These are phyloP conservation scores for Peromyscus californicus DNA, from an alignment of 2,113 vertebrate genomes.

Conservation along the genomic window DNA sequence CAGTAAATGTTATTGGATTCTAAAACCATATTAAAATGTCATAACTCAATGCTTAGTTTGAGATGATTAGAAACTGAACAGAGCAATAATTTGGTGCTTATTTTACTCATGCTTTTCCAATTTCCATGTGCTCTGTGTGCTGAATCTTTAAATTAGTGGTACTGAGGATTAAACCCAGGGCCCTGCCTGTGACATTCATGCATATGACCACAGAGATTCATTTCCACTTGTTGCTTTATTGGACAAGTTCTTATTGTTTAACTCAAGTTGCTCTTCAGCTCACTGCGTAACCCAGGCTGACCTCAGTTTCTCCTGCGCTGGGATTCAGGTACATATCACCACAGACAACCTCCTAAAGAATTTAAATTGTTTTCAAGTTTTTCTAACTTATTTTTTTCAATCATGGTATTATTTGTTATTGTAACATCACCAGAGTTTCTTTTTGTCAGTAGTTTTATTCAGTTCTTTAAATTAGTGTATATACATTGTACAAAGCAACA, in stretches of 20 bases:
- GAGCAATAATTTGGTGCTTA: neutral
- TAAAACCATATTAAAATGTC: conserved; percentile 12
- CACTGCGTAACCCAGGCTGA: neutral
- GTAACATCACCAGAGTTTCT: neutral
- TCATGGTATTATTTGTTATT: neutral
- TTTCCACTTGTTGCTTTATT: neutral
- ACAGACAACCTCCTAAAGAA: neutral
- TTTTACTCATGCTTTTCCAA: neutral
- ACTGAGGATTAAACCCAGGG: neutral
- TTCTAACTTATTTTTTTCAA: conserved; percentile 5
- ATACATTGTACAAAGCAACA: neutral
- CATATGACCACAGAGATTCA: neutral
- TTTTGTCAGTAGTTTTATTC: neutral
- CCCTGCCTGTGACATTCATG: neutral
- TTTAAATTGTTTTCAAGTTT: neutral
- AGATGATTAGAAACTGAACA: conserved; percentile 56
- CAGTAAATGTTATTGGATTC: conserved; percentile 18
- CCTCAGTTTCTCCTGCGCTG: neutral
- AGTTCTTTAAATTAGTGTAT: neutral
- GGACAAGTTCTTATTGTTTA: neutral
- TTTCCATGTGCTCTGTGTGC: neutral
- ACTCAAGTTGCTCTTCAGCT: neutral
- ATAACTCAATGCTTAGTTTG: neutral
- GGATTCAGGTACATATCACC: neutral
- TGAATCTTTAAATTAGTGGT: neutral